phyloP scores from a whole-genome alignment of 1,140 invertebrate species.

The Pseudomyrmex cubaensis region DNA sequence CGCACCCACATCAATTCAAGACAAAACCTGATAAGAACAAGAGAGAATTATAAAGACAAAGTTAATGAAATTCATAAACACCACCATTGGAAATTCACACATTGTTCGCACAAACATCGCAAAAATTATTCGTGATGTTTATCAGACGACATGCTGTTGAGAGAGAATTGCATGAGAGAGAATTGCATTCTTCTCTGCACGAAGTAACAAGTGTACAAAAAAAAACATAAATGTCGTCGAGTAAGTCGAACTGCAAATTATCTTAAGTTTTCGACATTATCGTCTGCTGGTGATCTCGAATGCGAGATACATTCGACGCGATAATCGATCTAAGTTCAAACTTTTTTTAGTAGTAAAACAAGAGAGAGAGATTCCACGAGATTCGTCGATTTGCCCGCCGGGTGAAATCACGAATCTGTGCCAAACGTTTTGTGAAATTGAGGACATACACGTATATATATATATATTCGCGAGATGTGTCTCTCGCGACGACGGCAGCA shows the following conservation, averaged over 20 bases:
- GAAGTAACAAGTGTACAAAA: not conserved
- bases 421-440: conserved; percentile 82
- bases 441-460: conserved; percentile 74
- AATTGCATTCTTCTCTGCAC: not conserved
- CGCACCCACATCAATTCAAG: conserved; percentile 46
- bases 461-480: conserved; percentile 35
- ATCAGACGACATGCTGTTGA: not conserved
- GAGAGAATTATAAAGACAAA: not conserved
- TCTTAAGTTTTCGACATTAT: not conserved
- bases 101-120: not conserved
- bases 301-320: too few species aligned
- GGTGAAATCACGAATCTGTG: conserved; percentile 81
- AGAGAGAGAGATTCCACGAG: conserved; percentile 50
- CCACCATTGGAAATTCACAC: not conserved
- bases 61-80: conserved; percentile 4
- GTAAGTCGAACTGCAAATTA: too few species aligned
- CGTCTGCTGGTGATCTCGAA: not conserved
- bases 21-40: conserved; percentile 30
- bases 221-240: too few species aligned
- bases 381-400: conserved; percentile 73
- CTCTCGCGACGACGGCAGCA: conserved; percentile 28
- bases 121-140: not conserved
- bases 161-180: not conserved
- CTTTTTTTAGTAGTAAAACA: not conserved
- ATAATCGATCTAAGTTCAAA: not conserved